Conservation (phyloP, 1,140 invertebrate species). For the Pristionchus pacificus region DNA sequence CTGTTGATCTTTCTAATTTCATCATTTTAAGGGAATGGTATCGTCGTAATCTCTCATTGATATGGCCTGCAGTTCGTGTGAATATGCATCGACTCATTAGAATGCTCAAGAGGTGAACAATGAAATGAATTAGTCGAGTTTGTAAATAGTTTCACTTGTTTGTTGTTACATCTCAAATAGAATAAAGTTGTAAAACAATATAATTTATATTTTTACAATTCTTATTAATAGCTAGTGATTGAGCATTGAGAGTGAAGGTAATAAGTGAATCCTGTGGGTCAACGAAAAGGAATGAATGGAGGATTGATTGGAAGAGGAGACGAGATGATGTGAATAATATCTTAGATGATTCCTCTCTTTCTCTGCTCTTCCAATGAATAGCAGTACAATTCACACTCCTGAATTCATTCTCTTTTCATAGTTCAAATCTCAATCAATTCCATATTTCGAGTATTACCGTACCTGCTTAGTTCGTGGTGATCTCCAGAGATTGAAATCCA, state of each 20-base stretch:
- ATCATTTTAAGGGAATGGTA: slow-evolving; percentile 55
- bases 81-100: slow-evolving; percentile 42
- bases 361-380: slow-evolving; percentile 49
- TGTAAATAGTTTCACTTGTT: no score
- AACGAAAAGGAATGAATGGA: no score
- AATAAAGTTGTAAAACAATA: no score
- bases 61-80: slow-evolving; percentile 49
- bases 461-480: slow-evolving; percentile 55
- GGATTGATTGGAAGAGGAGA: no score
- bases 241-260: no score
- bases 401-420: no score
- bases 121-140: no score
- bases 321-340: background rate
- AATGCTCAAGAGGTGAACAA: slow-evolving; percentile 10
- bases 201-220: slow-evolving; percentile 3
- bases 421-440: no score
- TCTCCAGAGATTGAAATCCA: slow-evolving; percentile 56
- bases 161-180: no score
- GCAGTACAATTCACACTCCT: slow-evolving; percentile 54
- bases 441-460: background rate
- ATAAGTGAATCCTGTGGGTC: no score
- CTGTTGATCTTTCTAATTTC: no score
- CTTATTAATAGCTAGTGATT: slow-evolving; percentile 3
- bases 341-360: slow-evolving; percentile 48
- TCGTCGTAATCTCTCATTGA: slow-evolving; percentile 42